phyloP scores from a whole-genome alignment of 2,113 vertebrate species.

The Loxodonta africana region DNA sequence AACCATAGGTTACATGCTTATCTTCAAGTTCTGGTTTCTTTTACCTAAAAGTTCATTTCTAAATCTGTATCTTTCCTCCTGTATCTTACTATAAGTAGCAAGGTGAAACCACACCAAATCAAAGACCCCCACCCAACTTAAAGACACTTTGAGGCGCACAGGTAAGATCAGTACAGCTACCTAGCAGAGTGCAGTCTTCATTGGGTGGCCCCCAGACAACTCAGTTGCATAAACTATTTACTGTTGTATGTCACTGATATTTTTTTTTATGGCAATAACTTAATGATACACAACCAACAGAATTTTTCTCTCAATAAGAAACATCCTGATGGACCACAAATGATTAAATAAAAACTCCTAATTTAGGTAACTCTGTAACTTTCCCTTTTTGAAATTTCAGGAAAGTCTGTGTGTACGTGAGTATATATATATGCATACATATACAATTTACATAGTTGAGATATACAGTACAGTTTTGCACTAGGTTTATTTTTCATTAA shows the following conservation, averaged over 20 bases:
- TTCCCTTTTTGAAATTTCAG: not conserved
- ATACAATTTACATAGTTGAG: no score
- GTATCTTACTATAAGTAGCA: no score
- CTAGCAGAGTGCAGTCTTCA: not conserved
- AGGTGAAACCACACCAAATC: not conserved
- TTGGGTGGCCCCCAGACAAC: not conserved
- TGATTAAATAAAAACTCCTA: constrained; percentile 52
- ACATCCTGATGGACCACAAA: not conserved
- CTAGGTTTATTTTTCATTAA: not conserved
- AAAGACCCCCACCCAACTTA: not conserved
- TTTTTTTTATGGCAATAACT: not conserved
- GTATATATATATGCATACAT: not conserved
- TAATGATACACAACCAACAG: not conserved
- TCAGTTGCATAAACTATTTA: not conserved
- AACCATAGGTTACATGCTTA: no score
- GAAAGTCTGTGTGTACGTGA: not conserved
- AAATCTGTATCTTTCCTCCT: no score
- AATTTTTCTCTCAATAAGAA: constrained; percentile 12
- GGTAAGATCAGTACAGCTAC: no score
- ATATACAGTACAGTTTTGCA: not conserved
- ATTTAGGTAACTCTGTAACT: not conserved
- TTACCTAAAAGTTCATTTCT: no score
- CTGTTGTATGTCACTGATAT: no score
- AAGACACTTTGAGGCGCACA: not conserved
- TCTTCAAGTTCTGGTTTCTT: no score